Conservation (phyloP, 2,113 vertebrate genomes). For the Syngnathus floridae region DNA sequence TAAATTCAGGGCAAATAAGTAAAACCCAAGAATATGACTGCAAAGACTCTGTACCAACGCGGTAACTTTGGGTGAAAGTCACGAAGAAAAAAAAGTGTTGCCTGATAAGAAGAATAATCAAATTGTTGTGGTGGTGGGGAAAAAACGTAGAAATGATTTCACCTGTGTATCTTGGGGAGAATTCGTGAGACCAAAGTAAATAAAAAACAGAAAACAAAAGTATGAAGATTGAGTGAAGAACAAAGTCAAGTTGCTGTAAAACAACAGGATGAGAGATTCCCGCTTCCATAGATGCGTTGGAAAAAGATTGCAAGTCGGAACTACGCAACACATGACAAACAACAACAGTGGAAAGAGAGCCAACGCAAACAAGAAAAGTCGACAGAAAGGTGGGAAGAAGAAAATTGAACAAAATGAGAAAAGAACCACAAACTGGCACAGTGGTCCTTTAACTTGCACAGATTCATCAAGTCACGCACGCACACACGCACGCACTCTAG, state of each 20-base stretch:
- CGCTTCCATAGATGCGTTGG: conserved; percentile 38
- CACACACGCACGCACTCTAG: conserved; percentile 20
- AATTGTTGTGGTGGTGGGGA: conserved; percentile 11
- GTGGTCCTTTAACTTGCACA: conserved; percentile 19
- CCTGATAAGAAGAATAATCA: conserved; percentile 33
- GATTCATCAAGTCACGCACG: conserved; percentile 27
- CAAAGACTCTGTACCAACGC: conserved; percentile 6
- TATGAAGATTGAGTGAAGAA: conserved; percentile 30
- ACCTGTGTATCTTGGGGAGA: conserved; percentile 9
- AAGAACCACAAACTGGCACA: conserved; percentile 19
- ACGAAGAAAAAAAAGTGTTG: conserved; percentile 8
- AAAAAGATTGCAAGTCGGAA: conserved; percentile 26
- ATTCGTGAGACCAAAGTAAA: conserved; percentile 20
- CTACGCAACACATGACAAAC: conserved; percentile 21
- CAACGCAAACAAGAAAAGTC: conserved; percentile 13
- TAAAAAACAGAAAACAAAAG: not conserved
- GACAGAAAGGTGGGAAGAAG: conserved; percentile 25
- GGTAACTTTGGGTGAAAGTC: conserved; percentile 35
- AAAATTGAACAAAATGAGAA: conserved; percentile 40
- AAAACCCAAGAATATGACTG: not conserved
- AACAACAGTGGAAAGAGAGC: conserved; percentile 15
- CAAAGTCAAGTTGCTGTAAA: conserved; percentile 31
- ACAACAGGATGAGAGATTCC: conserved; percentile 34
- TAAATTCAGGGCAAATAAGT: not conserved
- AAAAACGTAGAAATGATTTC: conserved; percentile 4